Evolutionary conservation across 2,797 vertebrate genomes (phyloP), one percentile per base, ranked within the genome.

Genomic region (Tokudaia muenninki): DNA sequence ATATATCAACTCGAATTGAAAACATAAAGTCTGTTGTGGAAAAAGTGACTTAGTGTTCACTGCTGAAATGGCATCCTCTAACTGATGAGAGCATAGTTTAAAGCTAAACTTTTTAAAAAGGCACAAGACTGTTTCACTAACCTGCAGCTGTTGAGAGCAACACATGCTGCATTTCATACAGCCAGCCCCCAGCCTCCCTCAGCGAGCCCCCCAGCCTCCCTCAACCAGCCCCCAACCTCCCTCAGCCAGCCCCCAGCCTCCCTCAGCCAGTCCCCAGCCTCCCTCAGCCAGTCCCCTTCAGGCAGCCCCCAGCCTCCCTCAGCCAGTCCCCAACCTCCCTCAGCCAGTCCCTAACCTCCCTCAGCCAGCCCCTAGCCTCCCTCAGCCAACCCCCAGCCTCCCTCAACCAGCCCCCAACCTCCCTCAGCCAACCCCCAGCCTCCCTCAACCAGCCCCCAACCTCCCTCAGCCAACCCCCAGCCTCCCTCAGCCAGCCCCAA

Each of bases 31-130:
- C 44, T 14, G 22, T 4, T 34, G 1, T 79, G 90, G 70, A 92
- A 80, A 22, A 57, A 70, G 87, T 81, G 50, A 94, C 87, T 89
- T 90, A 72, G 19, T 7, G 8, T 79, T 80, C 67, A 91, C 97
- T 97, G 93, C 94, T 75, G 75, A 92, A 86, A 79, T 59, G 57
- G 59, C 74, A 83, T 86, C 29, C 26, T 81, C 72, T 92, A 65
- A 80, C 93, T 97, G 80, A 89, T 67, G 55, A 95, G 87, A 88
- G 52, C 44, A 16, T 29, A 26, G 31, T 81, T 86, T 90, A 80
- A 88, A 59, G 82, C 37, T 92, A 31, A 87, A 52, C 57, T n/a
- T 67, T 67, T n/a, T 31, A 47, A 83, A 91, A 84, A 52, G 16
- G 59, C 7, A 57, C 7, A 65, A 22, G 31, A 41, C 79, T 87